Conservation (phyloP, 2,888 invertebrate genomes). For the Diplazon laetatorius region DNA sequence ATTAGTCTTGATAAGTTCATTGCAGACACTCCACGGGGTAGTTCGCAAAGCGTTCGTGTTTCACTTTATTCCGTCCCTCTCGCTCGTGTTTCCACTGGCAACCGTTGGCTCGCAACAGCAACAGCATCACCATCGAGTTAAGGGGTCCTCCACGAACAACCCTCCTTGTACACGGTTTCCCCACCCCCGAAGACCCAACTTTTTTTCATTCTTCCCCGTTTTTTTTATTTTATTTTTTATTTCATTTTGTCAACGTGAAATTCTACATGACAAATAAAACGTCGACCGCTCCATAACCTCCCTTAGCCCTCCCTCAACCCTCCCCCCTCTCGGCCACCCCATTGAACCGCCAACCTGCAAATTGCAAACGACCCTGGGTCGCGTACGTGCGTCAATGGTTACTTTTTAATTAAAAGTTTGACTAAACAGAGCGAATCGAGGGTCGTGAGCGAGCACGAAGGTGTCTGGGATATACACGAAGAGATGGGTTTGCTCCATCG, state of each 20-base stretch:
- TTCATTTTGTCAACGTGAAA: constrained; percentile 24
- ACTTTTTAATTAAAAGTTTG: constrained; percentile 76
- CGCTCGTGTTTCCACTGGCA: constrained; percentile 58
- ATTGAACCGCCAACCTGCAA: constrained; percentile 10
- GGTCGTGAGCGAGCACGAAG: background rate
- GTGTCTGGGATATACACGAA: constrained; percentile 10
- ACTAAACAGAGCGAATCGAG: constrained; percentile 57
- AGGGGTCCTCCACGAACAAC: constrained; percentile 37
- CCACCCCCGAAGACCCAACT: constrained; percentile 4
- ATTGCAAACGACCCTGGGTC: constrained; percentile 49
- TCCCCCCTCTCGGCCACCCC: background rate
- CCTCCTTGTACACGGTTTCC: constrained; percentile 35
- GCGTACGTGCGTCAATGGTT: constrained; percentile 66
- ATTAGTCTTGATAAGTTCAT: constrained; percentile 50
- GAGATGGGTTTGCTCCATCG: constrained; percentile 32
- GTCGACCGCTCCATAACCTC: background rate
- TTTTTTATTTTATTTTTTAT: constrained; percentile 38
- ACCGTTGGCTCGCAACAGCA: constrained; percentile 12
- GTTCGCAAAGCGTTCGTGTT: constrained; percentile 44
- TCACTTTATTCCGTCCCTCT: background rate
- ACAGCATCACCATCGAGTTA: constrained; percentile 16
- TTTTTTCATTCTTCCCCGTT: constrained; percentile 33
- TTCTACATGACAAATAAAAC: background rate
- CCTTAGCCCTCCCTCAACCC: background rate
- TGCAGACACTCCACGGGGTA: constrained; percentile 25